Conservation (phyloP, 2,113 vertebrate genomes). For the Ophthalmotilapia sp. region DNA sequence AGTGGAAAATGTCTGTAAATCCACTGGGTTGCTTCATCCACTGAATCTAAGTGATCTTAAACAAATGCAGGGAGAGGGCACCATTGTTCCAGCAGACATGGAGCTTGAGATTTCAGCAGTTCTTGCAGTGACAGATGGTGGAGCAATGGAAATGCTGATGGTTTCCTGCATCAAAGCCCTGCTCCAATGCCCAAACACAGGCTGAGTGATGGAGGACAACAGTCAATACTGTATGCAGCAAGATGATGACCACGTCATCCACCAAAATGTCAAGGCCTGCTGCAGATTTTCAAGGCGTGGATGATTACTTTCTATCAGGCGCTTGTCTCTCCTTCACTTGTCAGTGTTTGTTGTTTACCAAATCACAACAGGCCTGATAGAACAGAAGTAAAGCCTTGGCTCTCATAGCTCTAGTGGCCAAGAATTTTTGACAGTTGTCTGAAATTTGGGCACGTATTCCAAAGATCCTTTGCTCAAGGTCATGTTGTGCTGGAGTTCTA, state of each 20-base stretch:
- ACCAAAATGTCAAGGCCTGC: slow-evolving; percentile 43
- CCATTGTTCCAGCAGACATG: neutral
- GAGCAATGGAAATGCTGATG: slow-evolving; percentile 32
- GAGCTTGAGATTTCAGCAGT: neutral
- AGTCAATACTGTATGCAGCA: slow-evolving; percentile 22
- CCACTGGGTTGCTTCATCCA: neutral
- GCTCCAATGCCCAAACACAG: slow-evolving; percentile 37
- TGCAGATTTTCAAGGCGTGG: slow-evolving; percentile 1
- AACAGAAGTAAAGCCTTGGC: neutral
- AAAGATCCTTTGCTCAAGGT: neutral
- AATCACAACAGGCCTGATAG: neutral
- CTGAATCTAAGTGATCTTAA: neutral
- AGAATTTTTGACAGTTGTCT: neutral
- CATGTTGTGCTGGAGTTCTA: neutral
- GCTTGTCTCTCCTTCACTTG: neutral
- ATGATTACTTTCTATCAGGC: neutral
- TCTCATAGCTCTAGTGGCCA: neutral
- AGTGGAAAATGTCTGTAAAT: neutral
- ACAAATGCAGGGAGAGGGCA: neutral
- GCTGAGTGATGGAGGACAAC: slow-evolving; percentile 34
- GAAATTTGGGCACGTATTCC: neutral
- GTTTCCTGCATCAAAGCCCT: slow-evolving; percentile 30
- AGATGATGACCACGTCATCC: slow-evolving; percentile 42
- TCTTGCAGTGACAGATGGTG: slow-evolving; percentile 37
- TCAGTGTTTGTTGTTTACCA: neutral